Evolutionary conservation across 2,797 vertebrate species (phyloP), one percentile per base, ranked within the genome.

Genomic region (Ceryle rudis): DNA sequence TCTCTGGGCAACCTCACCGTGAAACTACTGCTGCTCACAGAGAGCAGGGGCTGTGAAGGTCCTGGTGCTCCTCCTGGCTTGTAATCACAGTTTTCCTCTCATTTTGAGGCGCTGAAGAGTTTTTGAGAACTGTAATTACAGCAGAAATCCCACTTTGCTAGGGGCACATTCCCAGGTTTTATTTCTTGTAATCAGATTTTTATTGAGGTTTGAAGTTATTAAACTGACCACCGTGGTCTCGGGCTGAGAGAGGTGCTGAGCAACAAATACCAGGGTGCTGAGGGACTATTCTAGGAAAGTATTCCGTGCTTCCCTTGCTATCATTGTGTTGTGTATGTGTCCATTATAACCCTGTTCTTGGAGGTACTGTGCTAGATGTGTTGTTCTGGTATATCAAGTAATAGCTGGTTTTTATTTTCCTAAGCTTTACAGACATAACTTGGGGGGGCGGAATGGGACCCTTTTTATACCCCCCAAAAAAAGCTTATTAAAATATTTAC

Each of bases 41-140:
- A 41, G 11, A 8, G 6, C 31, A 14, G 21, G 16, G 29, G 29
- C 11, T 49, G 0, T 2, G 9, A 11, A 23, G 69, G 23, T 67
- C 18, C 65, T 87, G 21, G 28, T 39, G 41, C 7, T 69, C 5
- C 26, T 81, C 3, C 61, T 79, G 62, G 17, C 28, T 71, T 52
- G 5, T 5, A n/a, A 19, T 84, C 3, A 3, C 2, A 4, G 14
- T 29, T 85, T 62, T 74, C 31, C 4, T 77, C 37, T 31, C 0
- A 0, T 64, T 93, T 81, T 74, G 19, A 52, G 18, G 7, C n/a
- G 35, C 31, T 35, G 11, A 3, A 0, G 60, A 9, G 5, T 28
- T 85, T 86, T 46, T 26, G 14, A 20, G 11, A 74, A 33, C 20
- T 4, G 5, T 23, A 78, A 41, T 60, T 7, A 15, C 23, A 47